Evolutionary conservation across 2,888 invertebrate species (phyloP), one percentile per base, ranked within the genome.

Genomic region (Nineta flava): DNA sequence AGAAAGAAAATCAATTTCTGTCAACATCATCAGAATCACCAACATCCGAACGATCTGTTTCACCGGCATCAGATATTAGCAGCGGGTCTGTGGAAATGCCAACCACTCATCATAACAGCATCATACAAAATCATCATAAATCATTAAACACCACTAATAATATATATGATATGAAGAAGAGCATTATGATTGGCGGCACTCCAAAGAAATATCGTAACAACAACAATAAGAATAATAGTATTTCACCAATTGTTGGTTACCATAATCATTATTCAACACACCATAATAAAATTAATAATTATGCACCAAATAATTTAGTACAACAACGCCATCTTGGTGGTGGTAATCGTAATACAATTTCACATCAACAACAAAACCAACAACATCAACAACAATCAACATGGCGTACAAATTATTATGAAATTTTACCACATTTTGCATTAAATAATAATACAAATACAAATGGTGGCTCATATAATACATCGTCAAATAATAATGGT

Each of bases 1-100:
- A 66, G 50, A 63, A 66, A 51, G 64, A 61, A 56, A 62, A 63
- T 54, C 44, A 43, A 9, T 26, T 26, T 26, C 26, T 26, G 7
- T 34, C 34, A 21, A n/a, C 32, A 13, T 26, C 44, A 26, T 17
- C 49, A 15, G 49, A 49, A 21, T 34, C 32, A 19, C 38, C 19
- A 13, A 31, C 42, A n/a, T 15, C 17, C 7, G 49, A 26, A 15
- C 38, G 42, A 32, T 38, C 53, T 50, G 56, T 56, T 47, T 57
- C 59, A 46, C 58, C 59, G 19, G 55, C 56, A 49, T 50, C 53
- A 19, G 45, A 49, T 31, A 15, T 17, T 16, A 48, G 41, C 26
- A 48, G 41, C 17, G 47, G 35, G n/a, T 47, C 47, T 32, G 16
- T 35, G 16, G 35, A 34, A 12, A 16, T 12, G 19, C 26, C 26